Percentiles rank a stretch among this genome's conserved stretches.
Conservation (phyloP, 2,797 vertebrate genomes). For the Enteromius viviparus region DNA sequence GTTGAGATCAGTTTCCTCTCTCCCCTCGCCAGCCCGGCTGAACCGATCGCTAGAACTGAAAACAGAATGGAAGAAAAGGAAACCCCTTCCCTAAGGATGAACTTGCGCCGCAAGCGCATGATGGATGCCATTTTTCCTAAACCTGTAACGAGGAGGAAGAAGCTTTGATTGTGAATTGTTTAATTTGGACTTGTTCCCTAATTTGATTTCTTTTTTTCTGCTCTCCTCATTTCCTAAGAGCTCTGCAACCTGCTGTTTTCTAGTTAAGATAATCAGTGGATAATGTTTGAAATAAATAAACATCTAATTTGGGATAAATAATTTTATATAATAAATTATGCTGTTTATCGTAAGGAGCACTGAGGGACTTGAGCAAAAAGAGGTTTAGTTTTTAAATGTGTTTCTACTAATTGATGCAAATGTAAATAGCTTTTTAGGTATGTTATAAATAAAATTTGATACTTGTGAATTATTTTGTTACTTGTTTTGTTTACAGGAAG, state of each 20-base stretch:
- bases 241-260: constrained; percentile 58
- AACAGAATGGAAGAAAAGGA: constrained; percentile 69
- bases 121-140: constrained; percentile 85
- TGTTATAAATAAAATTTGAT: constrained; percentile 94
- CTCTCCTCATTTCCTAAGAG: constrained; percentile 67
- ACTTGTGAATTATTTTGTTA: constrained; percentile 73
- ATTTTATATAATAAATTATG: constrained; percentile 87
- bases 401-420: constrained; percentile 88
- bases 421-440: constrained; percentile 89
- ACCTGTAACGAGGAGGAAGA: constrained; percentile 90
- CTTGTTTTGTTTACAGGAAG: constrained; percentile 43
- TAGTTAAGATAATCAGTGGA: constrained; percentile 72
- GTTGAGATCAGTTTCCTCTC: constrained; percentile 86
- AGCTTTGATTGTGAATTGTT: constrained; percentile 75
- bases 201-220: constrained; percentile 52
- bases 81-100: constrained; percentile 68
- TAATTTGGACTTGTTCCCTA: constrained; percentile 26
- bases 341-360: constrained; percentile 76
- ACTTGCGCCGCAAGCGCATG: constrained; percentile 82
- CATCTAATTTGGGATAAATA: constrained; percentile 77
- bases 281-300: constrained; percentile 56
- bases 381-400: constrained; percentile 81
- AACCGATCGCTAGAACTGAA: constrained; percentile 51
- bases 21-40: constrained; percentile 83
- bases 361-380: constrained; percentile 67